These are phyloP conservation scores for Leptinotarsa defecta DNA, from an alignment of 1,140 invertebrate species.

Conservation along the genomic window DNA sequence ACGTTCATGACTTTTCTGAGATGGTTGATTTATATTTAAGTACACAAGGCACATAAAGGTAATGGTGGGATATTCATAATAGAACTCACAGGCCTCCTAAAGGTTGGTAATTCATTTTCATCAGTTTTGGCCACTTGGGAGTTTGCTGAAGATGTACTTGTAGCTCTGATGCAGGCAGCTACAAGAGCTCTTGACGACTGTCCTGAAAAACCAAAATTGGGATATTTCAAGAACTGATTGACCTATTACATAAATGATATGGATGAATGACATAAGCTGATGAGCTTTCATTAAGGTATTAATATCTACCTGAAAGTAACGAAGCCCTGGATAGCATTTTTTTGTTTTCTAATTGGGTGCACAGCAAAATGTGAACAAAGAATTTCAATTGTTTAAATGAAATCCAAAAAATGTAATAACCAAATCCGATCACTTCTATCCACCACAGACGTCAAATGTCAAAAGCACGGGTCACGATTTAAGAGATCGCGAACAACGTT, in stretches of 20 bases:
- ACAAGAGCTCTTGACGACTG: constrained; percentile 43
- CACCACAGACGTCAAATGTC: no score
- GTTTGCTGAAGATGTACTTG: constrained; percentile 50
- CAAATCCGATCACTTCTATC: no score
- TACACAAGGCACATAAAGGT: neutral
- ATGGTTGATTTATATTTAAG: no score
- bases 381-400: no score
- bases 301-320: constrained; percentile 57
- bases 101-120: constrained; percentile 65
- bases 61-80: constrained; percentile 7
- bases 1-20: no score
- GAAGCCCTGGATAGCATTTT: constrained; percentile 59
- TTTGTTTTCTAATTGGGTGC: neutral
- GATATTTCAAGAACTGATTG: neutral
- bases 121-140: constrained; percentile 55
- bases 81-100: constrained; percentile 65
- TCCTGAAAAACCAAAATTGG: constrained; percentile 38
- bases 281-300: constrained; percentile 38
- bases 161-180: constrained; percentile 53
- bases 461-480: no score
- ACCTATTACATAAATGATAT: constrained; percentile 58
- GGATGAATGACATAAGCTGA: constrained; percentile 39
- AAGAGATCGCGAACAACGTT: no score
- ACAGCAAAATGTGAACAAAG: no score
- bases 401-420: no score